These are phyloP conservation scores for Gyps fulvus DNA, from an alignment of 2,113 vertebrate genomes.

Conservation along the genomic window DNA sequence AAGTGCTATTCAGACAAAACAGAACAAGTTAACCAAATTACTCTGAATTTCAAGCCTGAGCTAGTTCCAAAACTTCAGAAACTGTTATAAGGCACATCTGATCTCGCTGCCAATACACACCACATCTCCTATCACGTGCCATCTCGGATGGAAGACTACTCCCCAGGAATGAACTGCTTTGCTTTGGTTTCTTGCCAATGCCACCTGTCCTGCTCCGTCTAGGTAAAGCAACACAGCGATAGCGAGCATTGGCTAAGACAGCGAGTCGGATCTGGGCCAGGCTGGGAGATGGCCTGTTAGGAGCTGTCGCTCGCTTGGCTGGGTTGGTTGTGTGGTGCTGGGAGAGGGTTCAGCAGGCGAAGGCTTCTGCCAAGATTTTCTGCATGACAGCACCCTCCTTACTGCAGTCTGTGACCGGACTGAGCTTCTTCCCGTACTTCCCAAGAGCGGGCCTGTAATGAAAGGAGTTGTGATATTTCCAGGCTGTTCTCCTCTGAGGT, in stretches of 20 bases:
- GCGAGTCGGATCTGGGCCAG: neutral
- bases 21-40: constrained; percentile 44
- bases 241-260: neutral
- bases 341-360: neutral
- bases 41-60: constrained; percentile 12
- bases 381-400: neutral
- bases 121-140: neutral
- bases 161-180: constrained; percentile 30
- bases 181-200: constrained; percentile 17
- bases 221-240: neutral
- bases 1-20: constrained; percentile 31
- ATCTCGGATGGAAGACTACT: neutral
- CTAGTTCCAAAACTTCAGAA: constrained; percentile 3
- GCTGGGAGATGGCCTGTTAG: constrained; percentile 55
- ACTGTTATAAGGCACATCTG: constrained; percentile 11
- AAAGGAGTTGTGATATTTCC: constrained; percentile 13
- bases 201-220: constrained; percentile 1
- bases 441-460: neutral
- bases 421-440: neutral
- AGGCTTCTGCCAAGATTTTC: constrained; percentile 49
- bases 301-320: constrained; percentile 32
- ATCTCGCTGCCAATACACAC: neutral
- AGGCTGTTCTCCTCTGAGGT: constrained; percentile 1
- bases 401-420: neutral
- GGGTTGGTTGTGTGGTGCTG: neutral